Evolutionary conservation across 2,113 vertebrate species (phyloP), one percentile per base, ranked within the genome.

Genomic region (Bos javanicus): DNA sequence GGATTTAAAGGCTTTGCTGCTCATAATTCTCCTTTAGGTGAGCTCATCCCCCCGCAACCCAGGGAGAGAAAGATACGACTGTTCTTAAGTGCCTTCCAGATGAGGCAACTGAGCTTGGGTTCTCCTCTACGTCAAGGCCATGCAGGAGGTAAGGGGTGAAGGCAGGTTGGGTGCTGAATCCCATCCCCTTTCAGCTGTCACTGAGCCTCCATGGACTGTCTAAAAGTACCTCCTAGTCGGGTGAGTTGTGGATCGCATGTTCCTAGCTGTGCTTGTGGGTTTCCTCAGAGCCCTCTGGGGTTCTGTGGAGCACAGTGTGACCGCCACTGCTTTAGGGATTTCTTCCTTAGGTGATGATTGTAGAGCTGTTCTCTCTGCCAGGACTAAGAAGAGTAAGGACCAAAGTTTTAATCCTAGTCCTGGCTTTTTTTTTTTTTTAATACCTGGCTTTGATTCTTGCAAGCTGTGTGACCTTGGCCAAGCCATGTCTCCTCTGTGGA

Each of bases 241-340:
- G 14, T 12, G n/a, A 76, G 30, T 5, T 19, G 50, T 9, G 52
- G 52, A 13, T 28, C 7, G 3, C 7, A 0, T 11, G 12, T 43
- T 21, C 71, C 60, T 48, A 6, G 21, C 2, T 12, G 21, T 23
- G 50, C 39, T 9, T 17, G 19, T 2, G 26, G 46, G 62, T 19
- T 23, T 71, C 50, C 52, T 59, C 21, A 7, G 78, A 36, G 52
- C 60, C 76, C 30, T 59, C 26, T 50, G 60, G 93, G 59, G 52
- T 84, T 43, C 62, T 14, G 7, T 9, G 33, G 43, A 59, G 80
- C 80, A 33, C 8, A 6, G 39, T 84, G 2, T 74, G 52, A 25
- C 30, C 43, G 46, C 11, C 25, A 15, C 30, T 46, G 36, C 39
- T 23, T 13, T 26, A 80, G 43, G 54, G 33, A 33, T 25, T 74